Percentiles rank a stretch among this genome's conserved stretches.
Conservation (phyloP, 2,888 invertebrate genomes). For the Pardosa pseudoannulata region DNA sequence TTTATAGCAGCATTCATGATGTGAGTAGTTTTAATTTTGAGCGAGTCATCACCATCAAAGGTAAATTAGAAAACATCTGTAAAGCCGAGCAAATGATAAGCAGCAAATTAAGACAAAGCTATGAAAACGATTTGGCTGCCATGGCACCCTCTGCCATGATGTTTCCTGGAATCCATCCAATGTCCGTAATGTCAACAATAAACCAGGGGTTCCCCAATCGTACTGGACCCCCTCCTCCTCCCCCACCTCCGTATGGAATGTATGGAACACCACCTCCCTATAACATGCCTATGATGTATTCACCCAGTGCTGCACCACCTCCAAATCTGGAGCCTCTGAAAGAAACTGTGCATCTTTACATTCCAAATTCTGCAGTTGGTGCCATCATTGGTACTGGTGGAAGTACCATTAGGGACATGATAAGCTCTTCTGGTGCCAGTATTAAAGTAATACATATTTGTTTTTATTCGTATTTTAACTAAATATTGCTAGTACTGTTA, state of each 20-base stretch:
- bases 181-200: slow-evolving; percentile 96
- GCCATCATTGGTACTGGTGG: slow-evolving; percentile 99
- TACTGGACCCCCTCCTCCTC: slow-evolving; percentile 48
- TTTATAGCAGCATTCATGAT: slow-evolving; percentile 87
- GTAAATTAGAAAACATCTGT: slow-evolving; percentile 91
- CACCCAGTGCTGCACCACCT: slow-evolving; percentile 48
- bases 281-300: slow-evolving; percentile 52
- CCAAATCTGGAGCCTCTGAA: slow-evolving; percentile 72
- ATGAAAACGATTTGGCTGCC: slow-evolving; percentile 81
- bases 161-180: slow-evolving; percentile 96
- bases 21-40: slow-evolving; percentile 96
- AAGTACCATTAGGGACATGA: slow-evolving; percentile 96
- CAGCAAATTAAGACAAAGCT: slow-evolving; percentile 95
- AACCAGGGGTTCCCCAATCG: slow-evolving; percentile 44
- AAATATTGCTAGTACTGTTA: too few species aligned
- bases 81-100: slow-evolving; percentile 96
- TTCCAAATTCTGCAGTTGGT: slow-evolving; percentile 98
- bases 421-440: slow-evolving; percentile 95
- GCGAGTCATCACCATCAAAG: slow-evolving; percentile 97
- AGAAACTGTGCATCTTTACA: slow-evolving; percentile 94
- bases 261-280: slow-evolving; percentile 63
- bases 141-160: slow-evolving; percentile 85
- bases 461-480: too few species aligned
- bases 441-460: slow-evolving; percentile 81
- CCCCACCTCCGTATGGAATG: slow-evolving; percentile 60